Base-by-base conservation (phyloP, 2,113 vertebrate genomes). In the Dasypus novemcinctus region DNA sequence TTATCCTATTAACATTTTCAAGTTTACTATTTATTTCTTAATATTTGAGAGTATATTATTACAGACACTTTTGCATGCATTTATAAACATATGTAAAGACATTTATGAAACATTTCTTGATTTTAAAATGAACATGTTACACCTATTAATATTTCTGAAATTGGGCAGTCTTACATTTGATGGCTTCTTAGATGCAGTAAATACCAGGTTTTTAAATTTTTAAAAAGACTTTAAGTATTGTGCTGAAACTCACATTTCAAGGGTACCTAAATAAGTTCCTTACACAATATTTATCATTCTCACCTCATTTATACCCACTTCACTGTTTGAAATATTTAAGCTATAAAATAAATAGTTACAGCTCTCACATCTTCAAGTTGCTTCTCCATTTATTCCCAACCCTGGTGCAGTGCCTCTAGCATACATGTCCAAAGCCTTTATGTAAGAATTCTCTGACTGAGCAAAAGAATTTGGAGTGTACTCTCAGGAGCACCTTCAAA, bases 321-420 rank as follows among this genome's bases (percentile, higher is more conserved):
- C 46, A 12, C 31, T 68, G 12, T 41, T 52, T 54, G 59, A 46
- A 75, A 83, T 91, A 76, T 69, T 87, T 72, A 91, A 93, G 29
- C 38, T 79, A 31, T 59, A 85, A 92, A 78, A 79, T 90, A 52
- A 21, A 79, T 29, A 36, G 17, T 69, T 86, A 33, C 0, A 90
- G 43, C 2, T n/a, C 46, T 91, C 80, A 59, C 33, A n/a, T 82
- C 64, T 96, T 87, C 38, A 93, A 76, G 90, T 83, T 25, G 15
- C 59, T 86, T 89, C 85, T 88, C 38, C 91, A 63, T 93, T 83
- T 91, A 89, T 82, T 92, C 31, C 49, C 83, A 59, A 89, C 46
- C 15, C 33, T 75, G 38, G 54, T 66, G 54, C n/a, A 59, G 43
- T 14, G 33, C 15, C 61, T 91, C 29, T 66, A 84, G n/a, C 61